Conservation (phyloP, 1,140 invertebrate genomes). For the Camponotus vicinus region DNA sequence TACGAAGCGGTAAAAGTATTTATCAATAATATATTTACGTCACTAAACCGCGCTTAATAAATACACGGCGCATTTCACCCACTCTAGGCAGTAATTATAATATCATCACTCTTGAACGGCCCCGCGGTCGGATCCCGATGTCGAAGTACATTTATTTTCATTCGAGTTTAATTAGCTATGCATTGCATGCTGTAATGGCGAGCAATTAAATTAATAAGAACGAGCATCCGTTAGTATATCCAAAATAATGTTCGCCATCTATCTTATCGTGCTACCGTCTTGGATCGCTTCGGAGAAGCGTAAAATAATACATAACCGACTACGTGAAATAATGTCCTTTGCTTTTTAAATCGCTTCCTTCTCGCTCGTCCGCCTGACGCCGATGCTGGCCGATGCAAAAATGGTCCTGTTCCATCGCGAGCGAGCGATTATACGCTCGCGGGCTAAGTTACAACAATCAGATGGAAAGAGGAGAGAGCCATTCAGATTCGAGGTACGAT, state of each 20-base stretch:
- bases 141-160: conserved; percentile 69
- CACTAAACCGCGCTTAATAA: conserved; percentile 31
- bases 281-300: conserved; percentile 58
- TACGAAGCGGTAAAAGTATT: conserved; percentile 26
- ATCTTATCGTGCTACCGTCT: conserved; percentile 77
- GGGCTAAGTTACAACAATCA: conserved; percentile 45
- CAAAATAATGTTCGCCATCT: conserved; percentile 78
- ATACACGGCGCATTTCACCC: conserved; percentile 23
- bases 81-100: conserved; percentile 60
- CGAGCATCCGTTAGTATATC: conserved; percentile 79
- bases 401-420: conserved; percentile 43
- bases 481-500: conserved; percentile 65
- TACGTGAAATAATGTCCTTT: conserved; percentile 63
- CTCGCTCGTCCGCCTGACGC: conserved; percentile 27
- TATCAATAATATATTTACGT: neutral
- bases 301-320: conserved; percentile 54
- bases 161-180: conserved; percentile 80
- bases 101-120: conserved; percentile 58
- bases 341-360: conserved; percentile 50
- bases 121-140: conserved; percentile 31
- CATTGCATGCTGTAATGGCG: conserved; percentile 77
- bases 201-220: conserved; percentile 83
- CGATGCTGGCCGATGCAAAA: conserved; percentile 43
- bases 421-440: conserved; percentile 49
- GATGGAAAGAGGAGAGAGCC: conserved; percentile 10